Evolutionary conservation across 2,113 vertebrate genomes (phyloP).

Genomic region (Phylloscopus trochilus): DNA sequence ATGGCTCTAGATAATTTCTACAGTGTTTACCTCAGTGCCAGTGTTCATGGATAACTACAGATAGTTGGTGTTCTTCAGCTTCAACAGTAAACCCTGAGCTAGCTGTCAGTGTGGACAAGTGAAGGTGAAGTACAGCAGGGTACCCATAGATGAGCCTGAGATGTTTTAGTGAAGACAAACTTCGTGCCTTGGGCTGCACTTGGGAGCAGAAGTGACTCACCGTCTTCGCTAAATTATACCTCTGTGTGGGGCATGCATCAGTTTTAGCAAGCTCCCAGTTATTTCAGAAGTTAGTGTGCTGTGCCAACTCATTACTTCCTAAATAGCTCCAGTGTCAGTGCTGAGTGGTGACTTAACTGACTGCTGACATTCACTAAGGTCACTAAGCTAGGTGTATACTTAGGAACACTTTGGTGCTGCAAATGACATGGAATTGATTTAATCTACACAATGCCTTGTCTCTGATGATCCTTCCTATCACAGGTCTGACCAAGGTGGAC

Average conservation of each 20-base stretch:
- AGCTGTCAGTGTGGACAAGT: not conserved
- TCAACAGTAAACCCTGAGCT: not conserved
- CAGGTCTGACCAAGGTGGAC: not conserved
- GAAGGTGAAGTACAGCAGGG: not conserved
- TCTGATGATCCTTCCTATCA: not conserved
- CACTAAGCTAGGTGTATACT: slow-evolving; percentile 31
- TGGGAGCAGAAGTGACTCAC: slow-evolving; percentile 37
- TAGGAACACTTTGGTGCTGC: slow-evolving; percentile 36
- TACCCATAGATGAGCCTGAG: not conserved
- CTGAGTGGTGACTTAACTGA: slow-evolving; percentile 47
- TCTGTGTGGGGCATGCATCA: not conserved
- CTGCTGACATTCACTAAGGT: slow-evolving; percentile 57
- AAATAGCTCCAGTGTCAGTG: slow-evolving; percentile 57
- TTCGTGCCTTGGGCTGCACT: not conserved
- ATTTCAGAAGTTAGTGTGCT: slow-evolving; percentile 38
- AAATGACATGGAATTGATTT: slow-evolving; percentile 33
- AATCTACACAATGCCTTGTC: not conserved
- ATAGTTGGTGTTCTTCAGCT: not conserved
- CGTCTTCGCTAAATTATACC: slow-evolving; percentile 15
- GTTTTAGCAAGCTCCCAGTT: slow-evolving; percentile 17
- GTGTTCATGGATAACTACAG: not conserved
- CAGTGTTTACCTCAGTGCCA: not conserved
- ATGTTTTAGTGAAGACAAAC: not conserved
- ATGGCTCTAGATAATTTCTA: not conserved
- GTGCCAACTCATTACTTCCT: slow-evolving; percentile 63